A percentile compares a stretch with the other conserved stretches of the same genome.
Evolutionary conservation across 2,797 vertebrate species (phyloP).

Genomic region (Varecia variegata): DNA sequence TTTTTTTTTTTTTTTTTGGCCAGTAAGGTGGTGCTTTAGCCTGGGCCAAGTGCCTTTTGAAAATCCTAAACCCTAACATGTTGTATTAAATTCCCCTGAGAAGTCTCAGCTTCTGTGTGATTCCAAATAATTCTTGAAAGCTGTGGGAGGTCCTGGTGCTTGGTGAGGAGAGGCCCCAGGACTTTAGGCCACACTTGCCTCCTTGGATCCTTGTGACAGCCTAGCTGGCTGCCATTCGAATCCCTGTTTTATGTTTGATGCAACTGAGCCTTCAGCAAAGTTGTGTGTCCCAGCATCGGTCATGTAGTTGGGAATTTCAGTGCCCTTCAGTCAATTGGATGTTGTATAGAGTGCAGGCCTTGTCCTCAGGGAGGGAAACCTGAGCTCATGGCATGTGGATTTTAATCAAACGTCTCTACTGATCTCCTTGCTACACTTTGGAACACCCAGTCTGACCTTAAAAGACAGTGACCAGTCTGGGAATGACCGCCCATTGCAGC

Average conservation of each 20-base stretch:
- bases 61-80: neutral
- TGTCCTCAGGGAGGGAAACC: neutral
- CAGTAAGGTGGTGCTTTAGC: neutral
- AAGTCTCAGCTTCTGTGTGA: neutral
- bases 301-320: neutral
- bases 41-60: neutral
- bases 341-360: neutral
- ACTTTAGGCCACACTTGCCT: neutral
- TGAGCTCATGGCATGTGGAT: neutral
- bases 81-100: neutral
- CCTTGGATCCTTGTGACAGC: neutral
- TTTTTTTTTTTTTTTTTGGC: neutral
- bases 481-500: neutral
- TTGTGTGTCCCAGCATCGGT: neutral
- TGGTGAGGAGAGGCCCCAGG: neutral
- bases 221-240: neutral
- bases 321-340: neutral
- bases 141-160: neutral
- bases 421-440: neutral
- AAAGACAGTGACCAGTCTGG: constrained; percentile 27
- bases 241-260: neutral
- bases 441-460: neutral
- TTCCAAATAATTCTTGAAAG: neutral
- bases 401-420: neutral
- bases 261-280: neutral